Evolutionary conservation across 92 coral and sea anemone genomes (phyloP).

Genomic region (Desmophyllum pertusum): DNA sequence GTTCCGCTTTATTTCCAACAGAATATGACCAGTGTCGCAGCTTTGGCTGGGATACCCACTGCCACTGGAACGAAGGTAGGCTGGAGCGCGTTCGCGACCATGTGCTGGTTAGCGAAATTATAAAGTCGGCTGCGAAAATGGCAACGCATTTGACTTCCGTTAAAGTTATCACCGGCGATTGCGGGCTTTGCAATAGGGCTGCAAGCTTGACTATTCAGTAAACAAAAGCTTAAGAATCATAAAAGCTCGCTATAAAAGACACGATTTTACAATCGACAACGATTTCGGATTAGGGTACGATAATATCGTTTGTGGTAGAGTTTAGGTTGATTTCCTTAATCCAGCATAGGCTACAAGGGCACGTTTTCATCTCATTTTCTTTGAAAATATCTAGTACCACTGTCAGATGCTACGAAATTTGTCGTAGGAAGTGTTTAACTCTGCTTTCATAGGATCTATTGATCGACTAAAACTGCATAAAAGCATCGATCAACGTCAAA

Average conservation of each 20-base stretch:
- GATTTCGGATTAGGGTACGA: neutral
- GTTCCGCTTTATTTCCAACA: constrained; percentile 56
- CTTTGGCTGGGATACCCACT: constrained; percentile 89
- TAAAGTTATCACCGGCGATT: neutral
- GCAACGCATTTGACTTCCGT: constrained; percentile 56
- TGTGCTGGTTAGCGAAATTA: constrained; percentile 22
- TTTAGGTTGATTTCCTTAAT: constrained; percentile 25
- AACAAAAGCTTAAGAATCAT: neutral
- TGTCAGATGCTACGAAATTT: neutral
- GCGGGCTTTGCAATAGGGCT: neutral
- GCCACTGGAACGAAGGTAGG: constrained; percentile 88
- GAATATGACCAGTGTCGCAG: constrained; percentile 97
- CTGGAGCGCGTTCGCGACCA: constrained; percentile 15
- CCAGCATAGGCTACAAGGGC: constrained; percentile 20
- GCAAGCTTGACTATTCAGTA: neutral
- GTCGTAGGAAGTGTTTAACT: neutral
- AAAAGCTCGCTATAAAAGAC: constrained; percentile 1
- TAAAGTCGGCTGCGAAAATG: constrained; percentile 68
- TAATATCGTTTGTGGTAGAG: constrained; percentile 18
- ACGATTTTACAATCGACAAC: neutral
- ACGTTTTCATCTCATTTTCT: constrained; percentile 7
- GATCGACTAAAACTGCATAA: neutral
- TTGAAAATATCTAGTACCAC: neutral
- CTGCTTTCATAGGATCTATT: neutral
- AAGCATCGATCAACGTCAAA: neutral